phyloP scores from a whole-genome alignment of 2,113 vertebrate genomes.

The Melanotaenia duboulayi region DNA sequence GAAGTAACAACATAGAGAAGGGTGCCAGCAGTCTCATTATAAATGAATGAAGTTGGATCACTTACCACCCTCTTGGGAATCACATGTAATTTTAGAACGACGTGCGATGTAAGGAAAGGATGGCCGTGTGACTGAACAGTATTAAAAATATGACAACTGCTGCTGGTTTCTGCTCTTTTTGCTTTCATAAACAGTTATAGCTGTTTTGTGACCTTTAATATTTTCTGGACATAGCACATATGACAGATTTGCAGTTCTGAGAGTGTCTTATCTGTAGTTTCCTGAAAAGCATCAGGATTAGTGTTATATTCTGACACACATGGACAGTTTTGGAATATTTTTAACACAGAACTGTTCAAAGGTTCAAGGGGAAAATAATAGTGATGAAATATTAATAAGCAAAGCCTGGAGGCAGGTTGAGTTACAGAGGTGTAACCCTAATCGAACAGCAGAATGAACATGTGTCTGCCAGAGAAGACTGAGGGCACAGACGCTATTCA shows the following conservation, averaged over 20 bases:
- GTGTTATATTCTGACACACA: not conserved
- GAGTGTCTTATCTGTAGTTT: not conserved
- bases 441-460: conserved; percentile 65
- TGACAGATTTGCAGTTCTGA: not conserved
- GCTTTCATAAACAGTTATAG: not conserved
- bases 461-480: conserved; percentile 52
- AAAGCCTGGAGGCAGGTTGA: conserved; percentile 65
- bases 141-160: conserved; percentile 6
- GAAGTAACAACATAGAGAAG: conserved; percentile 3
- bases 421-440: conserved; percentile 81
- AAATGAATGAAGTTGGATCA: conserved; percentile 61
- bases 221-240: not conserved
- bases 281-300: not conserved
- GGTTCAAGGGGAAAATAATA: conserved; percentile 38
- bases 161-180: not conserved
- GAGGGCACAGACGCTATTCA: conserved; percentile 41
- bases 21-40: conserved; percentile 36
- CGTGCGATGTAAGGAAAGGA: conserved; percentile 23
- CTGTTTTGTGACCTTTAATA: too few relatives aligned
- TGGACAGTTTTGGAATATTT: not conserved
- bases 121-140: not conserved
- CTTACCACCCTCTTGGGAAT: conserved; percentile 70
- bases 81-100: conserved; percentile 58
- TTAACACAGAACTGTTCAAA: conserved; percentile 2
- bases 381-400: conserved; percentile 80